Percentiles rank a stretch among this genome's conserved stretches.
Evolutionary conservation across 2,888 invertebrate species (phyloP).

Genomic region (Leucoptera coffeella): DNA sequence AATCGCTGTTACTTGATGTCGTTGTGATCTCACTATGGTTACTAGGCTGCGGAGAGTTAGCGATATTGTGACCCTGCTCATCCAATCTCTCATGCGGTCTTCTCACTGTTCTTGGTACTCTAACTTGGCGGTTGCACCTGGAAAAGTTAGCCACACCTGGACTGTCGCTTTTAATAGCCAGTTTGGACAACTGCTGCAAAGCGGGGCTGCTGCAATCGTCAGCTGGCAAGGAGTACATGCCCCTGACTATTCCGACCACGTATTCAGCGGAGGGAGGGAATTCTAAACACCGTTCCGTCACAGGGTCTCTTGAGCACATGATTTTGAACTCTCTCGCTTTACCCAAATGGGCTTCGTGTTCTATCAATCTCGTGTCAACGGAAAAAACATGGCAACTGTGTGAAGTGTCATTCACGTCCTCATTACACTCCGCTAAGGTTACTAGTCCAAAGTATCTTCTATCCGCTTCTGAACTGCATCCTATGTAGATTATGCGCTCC

Average conservation of each 20-base stretch:
- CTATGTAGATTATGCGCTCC: slow-evolving; percentile 81
- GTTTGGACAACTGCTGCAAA: slow-evolving; percentile 33
- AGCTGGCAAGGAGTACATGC: slow-evolving; percentile 61
- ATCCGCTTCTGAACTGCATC: slow-evolving; percentile 86
- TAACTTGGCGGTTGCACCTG: slow-evolving; percentile 22
- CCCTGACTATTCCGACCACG: slow-evolving; percentile 64
- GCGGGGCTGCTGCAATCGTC: slow-evolving; percentile 34
- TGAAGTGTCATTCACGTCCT: slow-evolving; percentile 41
- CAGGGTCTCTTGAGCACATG: slow-evolving; percentile 73
- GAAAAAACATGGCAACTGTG: slow-evolving; percentile 95
- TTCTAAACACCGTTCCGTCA: slow-evolving; percentile 76
- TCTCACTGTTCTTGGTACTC: slow-evolving; percentile 22
- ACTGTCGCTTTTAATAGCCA: slow-evolving; percentile 36
- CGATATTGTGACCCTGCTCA: slow-evolving; percentile 35
- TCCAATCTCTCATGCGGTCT: slow-evolving; percentile 21
- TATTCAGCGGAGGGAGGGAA: slow-evolving; percentile 84
- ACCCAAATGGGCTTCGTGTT: slow-evolving; percentile 73
- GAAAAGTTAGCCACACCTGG: slow-evolving; percentile 34
- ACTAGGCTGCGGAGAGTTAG: slow-evolving; percentile 81
- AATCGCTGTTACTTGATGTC: slow-evolving; percentile 90
- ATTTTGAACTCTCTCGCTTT: slow-evolving; percentile 81
- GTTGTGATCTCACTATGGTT: slow-evolving; percentile 74
- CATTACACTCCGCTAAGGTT: slow-evolving; percentile 66
- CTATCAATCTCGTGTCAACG: slow-evolving; percentile 79
- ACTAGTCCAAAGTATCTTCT: slow-evolving; percentile 89